Conservation (phyloP, 2,797 vertebrate species). For the Catharus ustulatus region DNA sequence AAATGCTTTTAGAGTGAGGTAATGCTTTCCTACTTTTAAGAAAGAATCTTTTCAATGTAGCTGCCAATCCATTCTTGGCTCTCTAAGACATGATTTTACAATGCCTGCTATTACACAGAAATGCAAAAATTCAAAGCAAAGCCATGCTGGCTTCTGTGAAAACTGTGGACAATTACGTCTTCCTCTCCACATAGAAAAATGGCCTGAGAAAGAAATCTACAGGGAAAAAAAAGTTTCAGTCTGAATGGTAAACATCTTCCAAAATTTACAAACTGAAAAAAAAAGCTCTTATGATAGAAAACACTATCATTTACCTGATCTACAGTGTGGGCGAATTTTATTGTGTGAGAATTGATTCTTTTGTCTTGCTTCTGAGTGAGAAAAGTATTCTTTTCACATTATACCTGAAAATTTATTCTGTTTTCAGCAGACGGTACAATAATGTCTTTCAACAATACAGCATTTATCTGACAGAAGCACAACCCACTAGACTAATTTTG, state of each 20-base stretch:
- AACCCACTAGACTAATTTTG: not conserved
- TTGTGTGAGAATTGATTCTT: not conserved
- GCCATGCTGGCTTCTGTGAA: not conserved
- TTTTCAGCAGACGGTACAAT: slow-evolving; percentile 21
- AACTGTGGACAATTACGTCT: not conserved
- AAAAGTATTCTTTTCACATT: not conserved
- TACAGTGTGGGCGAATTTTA: not conserved
- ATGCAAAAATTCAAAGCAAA: not conserved
- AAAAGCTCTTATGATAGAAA: not conserved
- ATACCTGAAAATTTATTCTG: not conserved
- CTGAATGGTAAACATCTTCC: not conserved
- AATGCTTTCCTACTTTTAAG: not conserved
- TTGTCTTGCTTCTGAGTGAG: not conserved
- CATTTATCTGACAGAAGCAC: slow-evolving; percentile 12
- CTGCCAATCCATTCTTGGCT: not conserved
- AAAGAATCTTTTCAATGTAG: not conserved
- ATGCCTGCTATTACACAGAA: not conserved
- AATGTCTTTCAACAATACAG: not conserved
- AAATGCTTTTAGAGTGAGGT: not conserved
- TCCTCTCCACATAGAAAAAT: not conserved
- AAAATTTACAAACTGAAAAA: not conserved
- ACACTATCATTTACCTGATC: not conserved
- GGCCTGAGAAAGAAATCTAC: not conserved
- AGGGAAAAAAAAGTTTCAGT: not conserved
- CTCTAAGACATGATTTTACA: not conserved